Conservation (phyloP, 2,888 invertebrate species). For the Ectemnius cavifrons region DNA sequence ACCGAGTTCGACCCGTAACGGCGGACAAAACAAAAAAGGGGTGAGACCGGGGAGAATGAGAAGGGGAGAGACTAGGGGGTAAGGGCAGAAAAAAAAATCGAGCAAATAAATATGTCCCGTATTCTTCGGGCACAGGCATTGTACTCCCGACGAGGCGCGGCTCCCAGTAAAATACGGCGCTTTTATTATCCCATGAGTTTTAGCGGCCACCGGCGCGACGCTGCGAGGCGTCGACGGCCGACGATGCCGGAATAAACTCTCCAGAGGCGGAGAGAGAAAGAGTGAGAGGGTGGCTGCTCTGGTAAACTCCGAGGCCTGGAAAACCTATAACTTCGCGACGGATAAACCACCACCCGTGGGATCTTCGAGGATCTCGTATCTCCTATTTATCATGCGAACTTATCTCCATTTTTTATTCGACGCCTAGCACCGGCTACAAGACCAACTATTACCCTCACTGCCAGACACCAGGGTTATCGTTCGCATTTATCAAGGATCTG, state of each 20-base stretch:
- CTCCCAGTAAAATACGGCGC: slow-evolving; percentile 65
- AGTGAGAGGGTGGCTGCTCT: too few species aligned
- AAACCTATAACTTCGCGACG: slow-evolving; percentile 43
- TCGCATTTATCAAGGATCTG: slow-evolving; percentile 26
- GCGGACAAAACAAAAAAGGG: too few species aligned
- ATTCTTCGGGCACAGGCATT: slow-evolving; percentile 68
- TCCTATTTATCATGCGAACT: slow-evolving; percentile 50
- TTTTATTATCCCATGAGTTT: slow-evolving; percentile 71
- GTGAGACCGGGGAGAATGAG: too few species aligned
- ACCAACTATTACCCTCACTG: background rate
- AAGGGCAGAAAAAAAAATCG: slow-evolving; percentile 2
- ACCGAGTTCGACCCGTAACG: too few species aligned
- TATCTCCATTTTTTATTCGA: slow-evolving; percentile 45
- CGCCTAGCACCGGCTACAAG: background rate
- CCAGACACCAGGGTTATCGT: background rate
- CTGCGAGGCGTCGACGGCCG: background rate
- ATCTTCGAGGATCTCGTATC: slow-evolving; percentile 48
- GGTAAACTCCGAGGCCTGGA: slow-evolving; percentile 38
- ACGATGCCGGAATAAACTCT: slow-evolving; percentile 58
- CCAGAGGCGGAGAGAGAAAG: slow-evolving; percentile 34
- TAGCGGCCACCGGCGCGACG: slow-evolving; percentile 46
- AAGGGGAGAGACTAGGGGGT: too few species aligned
- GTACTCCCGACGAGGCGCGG: slow-evolving; percentile 57
- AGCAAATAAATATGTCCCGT: slow-evolving; percentile 69
- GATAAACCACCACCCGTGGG: slow-evolving; percentile 44